Percentiles rank a stretch among this genome's conserved stretches.
Conservation (phyloP, 2,888 invertebrate genomes). For the Eupithecia abbreviata region DNA sequence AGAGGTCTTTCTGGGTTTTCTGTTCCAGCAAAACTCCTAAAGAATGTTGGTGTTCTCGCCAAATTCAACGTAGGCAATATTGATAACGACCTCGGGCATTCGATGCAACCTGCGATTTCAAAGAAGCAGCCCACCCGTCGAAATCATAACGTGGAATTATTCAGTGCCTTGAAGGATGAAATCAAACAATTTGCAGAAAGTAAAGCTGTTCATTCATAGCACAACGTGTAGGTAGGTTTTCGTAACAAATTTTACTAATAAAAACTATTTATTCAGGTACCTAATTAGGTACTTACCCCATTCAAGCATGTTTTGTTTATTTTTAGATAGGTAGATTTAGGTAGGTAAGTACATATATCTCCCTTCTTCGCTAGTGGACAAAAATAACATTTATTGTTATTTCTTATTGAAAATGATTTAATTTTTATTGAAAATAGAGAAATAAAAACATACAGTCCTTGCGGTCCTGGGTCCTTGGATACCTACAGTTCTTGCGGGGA, state of each 20-base stretch:
- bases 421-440: too few species aligned
- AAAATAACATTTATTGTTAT: too few species aligned
- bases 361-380: too few species aligned
- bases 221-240: neutral
- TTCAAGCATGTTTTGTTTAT: neutral
- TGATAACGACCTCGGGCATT: slow-evolving; percentile 24
- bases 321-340: neutral
- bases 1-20: slow-evolving; percentile 75
- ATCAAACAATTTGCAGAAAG: slow-evolving; percentile 48
- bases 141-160: slow-evolving; percentile 31
- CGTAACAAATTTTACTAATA: neutral
- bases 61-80: slow-evolving; percentile 6
- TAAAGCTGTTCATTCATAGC: neutral
- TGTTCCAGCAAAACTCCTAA: slow-evolving; percentile 63
- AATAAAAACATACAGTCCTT: too few species aligned
- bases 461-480: too few species aligned
- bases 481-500: too few species aligned
- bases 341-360: neutral
- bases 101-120: slow-evolving; percentile 33
- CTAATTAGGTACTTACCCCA: neutral
- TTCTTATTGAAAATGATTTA: too few species aligned
- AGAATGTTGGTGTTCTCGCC: slow-evolving; percentile 25
- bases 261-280: neutral
- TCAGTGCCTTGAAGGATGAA: slow-evolving; percentile 51
- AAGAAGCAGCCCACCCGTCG: slow-evolving; percentile 15